Evolutionary conservation across 1,140 invertebrate genomes (phyloP).

Genomic region (Pollicipes pollicipes): DNA sequence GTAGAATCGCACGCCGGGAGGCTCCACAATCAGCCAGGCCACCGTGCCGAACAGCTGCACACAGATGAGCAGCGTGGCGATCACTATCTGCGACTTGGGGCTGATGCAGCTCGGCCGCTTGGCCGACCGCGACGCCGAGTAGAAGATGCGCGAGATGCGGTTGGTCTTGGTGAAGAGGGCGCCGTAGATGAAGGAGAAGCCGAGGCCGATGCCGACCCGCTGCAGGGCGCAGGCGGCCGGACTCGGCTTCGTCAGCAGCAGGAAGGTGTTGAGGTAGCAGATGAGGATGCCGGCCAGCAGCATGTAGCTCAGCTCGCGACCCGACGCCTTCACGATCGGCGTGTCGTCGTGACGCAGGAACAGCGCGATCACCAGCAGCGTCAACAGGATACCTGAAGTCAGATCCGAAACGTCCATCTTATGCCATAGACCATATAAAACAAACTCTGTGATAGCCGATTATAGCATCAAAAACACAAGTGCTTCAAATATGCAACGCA

Average conservation of each 20-base stretch:
- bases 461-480: too few species aligned
- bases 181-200: conserved; percentile 40
- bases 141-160: conserved; percentile 41
- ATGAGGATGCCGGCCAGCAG: conserved; percentile 31
- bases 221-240: conserved; percentile 31
- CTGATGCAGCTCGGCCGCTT: too few species aligned
- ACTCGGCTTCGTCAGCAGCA: conserved; percentile 32
- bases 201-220: too few species aligned
- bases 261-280: conserved; percentile 32
- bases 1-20: conserved; percentile 33
- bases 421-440: too few species aligned
- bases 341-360: conserved; percentile 28
- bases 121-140: conserved; percentile 41
- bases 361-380: conserved; percentile 30
- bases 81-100: conserved; percentile 52
- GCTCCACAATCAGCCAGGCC: conserved; percentile 39
- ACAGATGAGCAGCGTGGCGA: conserved; percentile 43
- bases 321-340: conserved; percentile 30
- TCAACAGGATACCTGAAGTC: conserved; percentile 38
- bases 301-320: conserved; percentile 41
- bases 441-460: too few species aligned
- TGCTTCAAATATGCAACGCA: too few species aligned
- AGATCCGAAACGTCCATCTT: too few species aligned
- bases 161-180: conserved; percentile 45
- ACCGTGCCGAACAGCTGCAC: conserved; percentile 27